A percentile compares a stretch with the other conserved stretches of the same genome.
phyloP scores from a whole-genome alignment of 2,888 invertebrate genomes.

The Thereva unica region DNA sequence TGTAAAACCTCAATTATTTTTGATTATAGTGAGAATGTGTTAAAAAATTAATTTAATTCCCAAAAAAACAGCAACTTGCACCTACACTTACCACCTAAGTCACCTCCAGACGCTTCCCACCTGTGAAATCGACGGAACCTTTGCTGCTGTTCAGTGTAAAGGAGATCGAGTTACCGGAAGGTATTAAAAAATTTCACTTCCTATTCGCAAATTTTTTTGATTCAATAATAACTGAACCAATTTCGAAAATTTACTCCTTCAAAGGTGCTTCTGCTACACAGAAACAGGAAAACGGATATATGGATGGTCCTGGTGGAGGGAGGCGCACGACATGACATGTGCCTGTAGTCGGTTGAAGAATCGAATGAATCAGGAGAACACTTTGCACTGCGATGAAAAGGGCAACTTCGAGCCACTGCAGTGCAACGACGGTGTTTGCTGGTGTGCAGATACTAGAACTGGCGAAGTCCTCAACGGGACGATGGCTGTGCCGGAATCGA shows the following conservation, averaged over 20 bases:
- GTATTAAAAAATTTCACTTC: constrained; percentile 50
- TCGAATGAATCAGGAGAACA: constrained; percentile 59
- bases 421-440: constrained; percentile 69
- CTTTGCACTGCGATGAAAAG: constrained; percentile 66
- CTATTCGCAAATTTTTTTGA: no score
- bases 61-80: constrained; percentile 42
- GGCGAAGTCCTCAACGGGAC: constrained; percentile 62
- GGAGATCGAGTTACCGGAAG: constrained; percentile 66
- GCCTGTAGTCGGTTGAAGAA: constrained; percentile 67
- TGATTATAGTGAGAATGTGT: background rate
- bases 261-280: constrained; percentile 70
- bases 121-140: constrained; percentile 64
- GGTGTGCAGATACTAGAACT: constrained; percentile 68
- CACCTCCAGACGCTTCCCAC: constrained; percentile 51
- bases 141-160: constrained; percentile 69
- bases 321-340: constrained; percentile 63
- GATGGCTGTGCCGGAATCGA: constrained; percentile 62
- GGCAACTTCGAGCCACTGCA: constrained; percentile 73
- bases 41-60: background rate
- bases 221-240: no score
- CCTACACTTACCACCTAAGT: constrained; percentile 45
- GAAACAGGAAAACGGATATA: constrained; percentile 65
- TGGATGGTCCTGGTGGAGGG: constrained; percentile 66
- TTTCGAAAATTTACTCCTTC: background rate
- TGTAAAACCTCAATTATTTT: constrained; percentile 43